Evolutionary conservation across 2,888 invertebrate species (phyloP).

Genomic region (Parascotia fuliginaria): DNA sequence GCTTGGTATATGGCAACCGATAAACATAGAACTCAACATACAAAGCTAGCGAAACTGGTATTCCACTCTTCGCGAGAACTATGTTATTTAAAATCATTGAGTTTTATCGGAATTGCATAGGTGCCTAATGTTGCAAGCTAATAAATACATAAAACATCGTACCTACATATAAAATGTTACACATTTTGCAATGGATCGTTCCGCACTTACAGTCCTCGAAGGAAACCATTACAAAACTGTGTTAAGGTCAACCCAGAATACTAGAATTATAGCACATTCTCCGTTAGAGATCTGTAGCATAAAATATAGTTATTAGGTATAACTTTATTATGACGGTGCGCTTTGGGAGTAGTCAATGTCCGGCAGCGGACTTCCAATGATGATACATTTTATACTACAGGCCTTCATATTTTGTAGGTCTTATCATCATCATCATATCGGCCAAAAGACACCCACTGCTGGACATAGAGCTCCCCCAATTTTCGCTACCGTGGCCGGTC

Average conservation of each 20-base stretch:
- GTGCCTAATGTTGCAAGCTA: background rate
- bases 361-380: too few relatives aligned
- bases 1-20: too few relatives aligned
- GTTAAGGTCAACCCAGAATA: slow-evolving; percentile 34
- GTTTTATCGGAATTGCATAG: slow-evolving; percentile 1
- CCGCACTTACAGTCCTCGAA: slow-evolving; percentile 42
- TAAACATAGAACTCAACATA: too few relatives aligned
- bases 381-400: too few relatives aligned
- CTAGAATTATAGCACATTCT: slow-evolving; percentile 1
- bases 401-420: too few relatives aligned
- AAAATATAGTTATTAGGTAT: background rate
- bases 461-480: too few relatives aligned
- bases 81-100: background rate
- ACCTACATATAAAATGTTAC: slow-evolving; percentile 12
- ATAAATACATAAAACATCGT: slow-evolving; percentile 10
- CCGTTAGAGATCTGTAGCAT: slow-evolving; percentile 8
- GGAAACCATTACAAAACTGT: slow-evolving; percentile 44
- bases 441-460: too few relatives aligned
- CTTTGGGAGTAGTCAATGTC: background rate
- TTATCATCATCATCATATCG: too few relatives aligned
- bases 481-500: too few relatives aligned
- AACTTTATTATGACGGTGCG: background rate
- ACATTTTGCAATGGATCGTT: slow-evolving; percentile 42
- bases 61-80: too few relatives aligned
- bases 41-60: too few relatives aligned